These are phyloP conservation scores for Dromiciops gliroides DNA, from an alignment of 2,113 vertebrate species.

Conservation along the genomic window DNA sequence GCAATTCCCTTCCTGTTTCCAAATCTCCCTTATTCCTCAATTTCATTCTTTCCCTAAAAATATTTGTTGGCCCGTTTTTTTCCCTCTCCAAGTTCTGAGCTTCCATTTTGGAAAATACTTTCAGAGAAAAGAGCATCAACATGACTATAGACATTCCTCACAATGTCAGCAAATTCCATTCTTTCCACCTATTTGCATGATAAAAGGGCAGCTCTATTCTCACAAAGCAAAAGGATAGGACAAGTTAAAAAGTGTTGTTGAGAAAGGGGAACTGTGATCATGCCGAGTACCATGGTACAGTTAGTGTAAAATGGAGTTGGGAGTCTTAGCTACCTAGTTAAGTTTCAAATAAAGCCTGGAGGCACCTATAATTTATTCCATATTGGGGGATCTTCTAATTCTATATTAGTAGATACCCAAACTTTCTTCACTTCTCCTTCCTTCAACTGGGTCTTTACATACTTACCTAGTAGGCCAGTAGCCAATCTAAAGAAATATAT, in stretches of 20 bases:
- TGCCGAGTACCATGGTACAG: not conserved
- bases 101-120: not conserved
- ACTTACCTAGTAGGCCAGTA: constrained; percentile 10
- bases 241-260: not conserved
- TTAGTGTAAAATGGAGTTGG: not conserved
- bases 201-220: constrained; percentile 6
- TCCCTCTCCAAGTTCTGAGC: not conserved
- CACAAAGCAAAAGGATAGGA: not conserved
- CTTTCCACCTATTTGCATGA: not conserved
- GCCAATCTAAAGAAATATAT: not conserved
- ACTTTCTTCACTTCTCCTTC: constrained; percentile 3
- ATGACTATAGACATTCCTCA: not conserved
- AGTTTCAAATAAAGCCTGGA: constrained; percentile 19
- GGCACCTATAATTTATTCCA: not conserved
- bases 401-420: not conserved
- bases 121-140: not conserved
- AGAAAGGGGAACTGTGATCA: not conserved
- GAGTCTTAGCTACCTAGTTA: not conserved
- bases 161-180: constrained; percentile 36
- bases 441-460: constrained; percentile 4
- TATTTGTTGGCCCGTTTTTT: not conserved
- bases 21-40: constrained; percentile 28
- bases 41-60: constrained; percentile 1
- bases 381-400: not conserved
- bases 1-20: not conserved